These are phyloP conservation scores for Nothoprocta pentlandii DNA, from an alignment of 2,113 vertebrate species.

Conservation along the genomic window DNA sequence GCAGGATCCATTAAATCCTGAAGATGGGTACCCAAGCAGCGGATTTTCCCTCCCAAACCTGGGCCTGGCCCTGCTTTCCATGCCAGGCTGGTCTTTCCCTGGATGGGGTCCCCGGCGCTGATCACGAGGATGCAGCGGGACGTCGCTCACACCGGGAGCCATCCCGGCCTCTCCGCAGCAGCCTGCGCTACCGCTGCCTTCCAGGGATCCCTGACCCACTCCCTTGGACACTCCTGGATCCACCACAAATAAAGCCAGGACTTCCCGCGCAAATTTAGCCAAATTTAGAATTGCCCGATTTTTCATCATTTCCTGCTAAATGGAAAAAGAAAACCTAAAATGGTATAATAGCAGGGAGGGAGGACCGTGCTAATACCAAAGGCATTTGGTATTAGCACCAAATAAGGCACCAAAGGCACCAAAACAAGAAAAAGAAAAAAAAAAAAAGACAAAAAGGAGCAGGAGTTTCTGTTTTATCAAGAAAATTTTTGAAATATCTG, in stretches of 20 bases:
- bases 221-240: neutral
- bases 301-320: neutral
- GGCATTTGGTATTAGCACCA: too few species aligned
- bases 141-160: neutral
- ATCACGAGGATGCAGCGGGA: neutral
- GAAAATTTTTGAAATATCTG: neutral
- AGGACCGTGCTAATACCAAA: neutral
- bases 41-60: neutral
- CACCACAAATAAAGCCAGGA: neutral
- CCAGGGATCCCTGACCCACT: neutral
- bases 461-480: rapidly evolving
- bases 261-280: neutral
- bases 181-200: neutral
- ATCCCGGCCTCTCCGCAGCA: neutral
- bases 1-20: neutral
- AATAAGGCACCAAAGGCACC: too few species aligned
- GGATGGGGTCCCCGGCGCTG: neutral
- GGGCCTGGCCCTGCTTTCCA: neutral
- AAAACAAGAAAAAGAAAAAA: neutral
- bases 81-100: too few species aligned
- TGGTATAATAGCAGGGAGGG: neutral
- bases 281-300: neutral
- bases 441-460: neutral
- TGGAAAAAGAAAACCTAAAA: neutral
- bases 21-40: too few species aligned